Evolutionary conservation across 2,888 invertebrate genomes (phyloP).

Genomic region (Melipona bicolor): DNA sequence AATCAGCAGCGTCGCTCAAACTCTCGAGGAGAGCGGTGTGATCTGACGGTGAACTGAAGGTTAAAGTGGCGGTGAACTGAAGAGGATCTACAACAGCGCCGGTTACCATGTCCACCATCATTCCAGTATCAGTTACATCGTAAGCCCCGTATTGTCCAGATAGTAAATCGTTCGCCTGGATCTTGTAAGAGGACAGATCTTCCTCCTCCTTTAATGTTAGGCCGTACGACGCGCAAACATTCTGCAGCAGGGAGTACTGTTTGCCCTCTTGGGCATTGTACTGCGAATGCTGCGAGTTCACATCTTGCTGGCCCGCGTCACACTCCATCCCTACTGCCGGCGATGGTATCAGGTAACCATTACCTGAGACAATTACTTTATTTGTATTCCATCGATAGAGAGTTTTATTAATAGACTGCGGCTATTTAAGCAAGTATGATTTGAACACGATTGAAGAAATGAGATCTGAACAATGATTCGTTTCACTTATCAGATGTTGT

Average conservation of each 20-base stretch:
- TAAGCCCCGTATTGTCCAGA: conserved; percentile 87
- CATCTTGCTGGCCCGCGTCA: conserved; percentile 88
- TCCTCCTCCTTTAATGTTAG: conserved; percentile 91
- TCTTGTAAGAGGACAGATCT: conserved; percentile 90
- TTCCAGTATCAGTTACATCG: conserved; percentile 88
- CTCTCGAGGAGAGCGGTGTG: conserved; percentile 90
- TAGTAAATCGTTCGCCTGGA: conserved; percentile 88
- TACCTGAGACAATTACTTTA: conserved; percentile 79
- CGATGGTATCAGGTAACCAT: conserved; percentile 89
- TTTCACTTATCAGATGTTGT: neutral
- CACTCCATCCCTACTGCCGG: conserved; percentile 91
- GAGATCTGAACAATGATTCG: neutral
- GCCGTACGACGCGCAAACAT: conserved; percentile 91
- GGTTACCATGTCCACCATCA: conserved; percentile 93
- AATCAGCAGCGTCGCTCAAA: conserved; percentile 92
- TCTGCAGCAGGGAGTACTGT: conserved; percentile 92
- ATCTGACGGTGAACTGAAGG: conserved; percentile 92
- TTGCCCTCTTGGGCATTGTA: conserved; percentile 85
- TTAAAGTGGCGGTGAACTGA: conserved; percentile 92
- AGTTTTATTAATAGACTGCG: neutral
- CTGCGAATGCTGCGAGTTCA: conserved; percentile 82
- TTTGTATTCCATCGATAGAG: neutral
- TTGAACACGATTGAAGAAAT: neutral
- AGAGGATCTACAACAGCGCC: conserved; percentile 92
- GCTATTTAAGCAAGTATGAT: neutral